These are phyloP conservation scores for Myrmecobius fasciatus DNA, from an alignment of 2,113 vertebrate species.

Conservation along the genomic window DNA sequence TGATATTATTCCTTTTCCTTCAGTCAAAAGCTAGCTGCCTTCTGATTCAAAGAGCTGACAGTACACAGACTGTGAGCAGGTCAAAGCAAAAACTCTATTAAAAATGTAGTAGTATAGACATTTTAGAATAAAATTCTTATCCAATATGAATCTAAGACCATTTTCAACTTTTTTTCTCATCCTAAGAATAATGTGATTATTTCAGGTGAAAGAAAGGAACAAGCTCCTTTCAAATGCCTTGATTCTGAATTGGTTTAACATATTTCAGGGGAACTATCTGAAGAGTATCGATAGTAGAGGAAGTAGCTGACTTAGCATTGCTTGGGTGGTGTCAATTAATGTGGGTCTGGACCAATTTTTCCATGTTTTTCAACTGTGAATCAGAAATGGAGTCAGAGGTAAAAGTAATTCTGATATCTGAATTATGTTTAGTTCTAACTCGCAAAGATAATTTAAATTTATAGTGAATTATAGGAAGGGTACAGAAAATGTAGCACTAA, in stretches of 20 bases:
- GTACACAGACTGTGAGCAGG: constrained; percentile 27
- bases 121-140: constrained; percentile 15
- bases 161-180: constrained; percentile 15
- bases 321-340: background rate
- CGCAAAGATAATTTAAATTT: constrained; percentile 35
- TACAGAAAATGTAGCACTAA: background rate
- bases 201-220: background rate
- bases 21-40: background rate
- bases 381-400: constrained; percentile 1
- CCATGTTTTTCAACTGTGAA: constrained; percentile 11
- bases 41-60: background rate
- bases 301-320: background rate
- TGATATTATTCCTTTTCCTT: constrained; percentile 36
- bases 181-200: background rate
- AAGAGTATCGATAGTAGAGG: constrained; percentile 8
- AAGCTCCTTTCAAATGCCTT: background rate
- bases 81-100: constrained; percentile 6
- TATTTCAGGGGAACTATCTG: background rate
- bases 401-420: constrained; percentile 11
- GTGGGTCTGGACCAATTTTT: background rate
- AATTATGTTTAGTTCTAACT: background rate
- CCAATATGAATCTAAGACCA: constrained; percentile 18
- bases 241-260: constrained; percentile 20
- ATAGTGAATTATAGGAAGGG: constrained; percentile 8
- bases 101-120: background rate